These are phyloP conservation scores for Lonchura striata DNA, from an alignment of 2,113 vertebrate species.

Conservation along the genomic window DNA sequence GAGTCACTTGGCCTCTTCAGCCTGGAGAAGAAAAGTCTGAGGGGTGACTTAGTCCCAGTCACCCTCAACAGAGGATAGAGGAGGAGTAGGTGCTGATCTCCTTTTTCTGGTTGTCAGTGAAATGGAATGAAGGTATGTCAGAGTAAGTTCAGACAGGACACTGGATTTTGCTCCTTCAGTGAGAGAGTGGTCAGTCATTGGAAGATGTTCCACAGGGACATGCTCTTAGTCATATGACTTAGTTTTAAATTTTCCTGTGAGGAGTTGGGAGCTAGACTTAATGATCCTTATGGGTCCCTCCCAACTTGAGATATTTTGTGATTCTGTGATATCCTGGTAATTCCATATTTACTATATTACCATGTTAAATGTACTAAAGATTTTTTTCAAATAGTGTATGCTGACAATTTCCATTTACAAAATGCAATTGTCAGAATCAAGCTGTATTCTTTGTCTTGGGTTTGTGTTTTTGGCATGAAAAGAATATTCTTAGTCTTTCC, in stretches of 20 bases:
- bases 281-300: background rate
- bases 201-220: background rate
- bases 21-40: background rate
- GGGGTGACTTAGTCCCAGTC: background rate
- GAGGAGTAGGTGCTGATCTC: background rate
- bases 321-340: background rate
- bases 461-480: background rate
- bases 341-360: background rate
- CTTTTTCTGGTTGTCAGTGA: background rate
- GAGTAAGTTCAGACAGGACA: background rate
- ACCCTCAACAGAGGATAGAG: rapidly evolving
- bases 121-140: background rate
- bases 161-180: background rate
- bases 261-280: background rate
- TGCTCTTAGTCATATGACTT: background rate
- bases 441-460: background rate
- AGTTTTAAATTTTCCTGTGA: background rate
- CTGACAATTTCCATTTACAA: background rate
- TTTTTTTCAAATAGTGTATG: background rate
- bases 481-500: background rate
- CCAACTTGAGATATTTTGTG: background rate
- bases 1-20: background rate
- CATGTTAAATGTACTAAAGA: background rate
- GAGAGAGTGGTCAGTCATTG: background rate
- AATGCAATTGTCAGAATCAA: background rate